A percentile compares a stretch with the other conserved stretches of the same genome.
These are phyloP conservation scores for Papilio dardanus DNA, from an alignment of 1,140 invertebrate genomes.

Conservation along the genomic window DNA sequence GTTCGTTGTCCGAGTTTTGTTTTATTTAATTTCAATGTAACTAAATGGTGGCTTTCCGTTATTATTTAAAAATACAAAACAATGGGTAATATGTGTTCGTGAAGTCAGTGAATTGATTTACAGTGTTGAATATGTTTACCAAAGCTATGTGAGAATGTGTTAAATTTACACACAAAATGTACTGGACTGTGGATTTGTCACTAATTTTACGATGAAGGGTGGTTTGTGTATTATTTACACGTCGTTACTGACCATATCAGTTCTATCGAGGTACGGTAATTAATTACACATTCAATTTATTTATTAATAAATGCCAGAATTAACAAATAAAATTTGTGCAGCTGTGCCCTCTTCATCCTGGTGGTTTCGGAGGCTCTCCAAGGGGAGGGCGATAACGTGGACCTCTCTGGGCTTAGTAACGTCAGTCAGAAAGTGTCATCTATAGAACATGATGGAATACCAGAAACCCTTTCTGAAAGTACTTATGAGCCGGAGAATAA, in stretches of 20 bases:
- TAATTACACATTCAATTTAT: conserved; percentile 25
- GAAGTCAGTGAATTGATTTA: conserved; percentile 47
- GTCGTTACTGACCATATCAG: conserved; percentile 83
- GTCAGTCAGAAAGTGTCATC: conserved; percentile 66
- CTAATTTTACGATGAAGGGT: conserved; percentile 83
- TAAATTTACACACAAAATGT: conserved; percentile 78
- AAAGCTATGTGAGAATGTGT: conserved; percentile 64
- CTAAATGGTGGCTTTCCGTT: conserved; percentile 25
- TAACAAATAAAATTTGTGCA: conserved; percentile 48
- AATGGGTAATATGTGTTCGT: conserved; percentile 49
- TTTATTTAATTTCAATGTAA: conserved; percentile 46
- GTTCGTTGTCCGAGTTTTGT: conserved; percentile 57
- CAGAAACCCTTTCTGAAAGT: conserved; percentile 40
- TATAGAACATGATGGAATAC: conserved; percentile 43
- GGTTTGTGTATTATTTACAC: conserved; percentile 82
- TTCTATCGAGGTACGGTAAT: conserved; percentile 80
- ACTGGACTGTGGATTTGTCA: conserved; percentile 76
- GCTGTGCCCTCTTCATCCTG: conserved; percentile 76
- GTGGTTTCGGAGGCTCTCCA: conserved; percentile 74
- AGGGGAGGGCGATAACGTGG: conserved; percentile 59
- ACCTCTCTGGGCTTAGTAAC: conserved; percentile 73
- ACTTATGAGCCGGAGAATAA: conserved; percentile 40
- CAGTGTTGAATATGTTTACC: conserved; percentile 50
- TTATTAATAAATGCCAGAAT: not conserved
- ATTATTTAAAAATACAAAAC: conserved; percentile 23